These are phyloP conservation scores for Enteromius mattozi DNA, from an alignment of 2,797 vertebrate species.

Conservation along the genomic window DNA sequence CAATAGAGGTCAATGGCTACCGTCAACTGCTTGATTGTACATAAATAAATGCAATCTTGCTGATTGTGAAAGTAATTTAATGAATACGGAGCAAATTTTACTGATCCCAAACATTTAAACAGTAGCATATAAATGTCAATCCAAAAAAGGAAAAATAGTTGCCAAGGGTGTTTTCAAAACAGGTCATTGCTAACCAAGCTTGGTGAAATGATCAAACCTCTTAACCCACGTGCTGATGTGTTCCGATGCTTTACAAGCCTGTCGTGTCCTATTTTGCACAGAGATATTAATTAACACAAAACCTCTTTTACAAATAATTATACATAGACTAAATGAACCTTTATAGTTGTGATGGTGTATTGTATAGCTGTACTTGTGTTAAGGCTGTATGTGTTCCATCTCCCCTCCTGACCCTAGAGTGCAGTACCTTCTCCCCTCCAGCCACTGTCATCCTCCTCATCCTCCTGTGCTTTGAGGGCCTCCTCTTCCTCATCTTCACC, in stretches of 20 bases:
- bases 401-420: constrained; percentile 81
- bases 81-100: neutral
- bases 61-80: neutral
- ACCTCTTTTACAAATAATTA: neutral
- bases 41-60: neutral
- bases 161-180: neutral
- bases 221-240: neutral
- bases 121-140: neutral
- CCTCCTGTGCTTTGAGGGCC: constrained; percentile 95
- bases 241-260: neutral
- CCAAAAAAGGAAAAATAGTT: neutral
- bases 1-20: neutral
- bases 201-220: constrained; percentile 11
- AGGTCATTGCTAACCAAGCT: neutral
- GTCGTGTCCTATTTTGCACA: neutral
- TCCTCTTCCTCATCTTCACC: constrained; percentile 99
- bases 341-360: neutral
- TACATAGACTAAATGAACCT: neutral
- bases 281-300: neutral
- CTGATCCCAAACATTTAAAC: neutral
- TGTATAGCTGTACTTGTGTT: constrained; percentile 48
- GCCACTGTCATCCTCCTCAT: constrained; percentile 98
- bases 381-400: constrained; percentile 60
- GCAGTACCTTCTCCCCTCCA: constrained; percentile 97
- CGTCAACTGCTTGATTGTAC: neutral